phyloP scores from a whole-genome alignment of 2,797 vertebrate genomes.

The Acipenser transmontanus region DNA sequence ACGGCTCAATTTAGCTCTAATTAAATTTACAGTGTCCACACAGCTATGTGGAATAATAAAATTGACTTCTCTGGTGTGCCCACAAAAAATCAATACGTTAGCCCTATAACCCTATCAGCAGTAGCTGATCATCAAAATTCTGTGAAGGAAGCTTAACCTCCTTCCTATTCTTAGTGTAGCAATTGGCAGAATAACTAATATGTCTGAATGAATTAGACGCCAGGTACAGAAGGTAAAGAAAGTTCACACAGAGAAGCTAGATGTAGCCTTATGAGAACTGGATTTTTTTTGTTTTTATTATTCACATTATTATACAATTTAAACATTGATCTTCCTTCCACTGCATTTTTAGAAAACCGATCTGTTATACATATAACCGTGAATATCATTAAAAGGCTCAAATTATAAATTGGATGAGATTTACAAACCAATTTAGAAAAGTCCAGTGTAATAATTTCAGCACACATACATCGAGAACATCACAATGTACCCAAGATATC shows the following conservation, averaged over 20 bases:
- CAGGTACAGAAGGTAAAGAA: not conserved
- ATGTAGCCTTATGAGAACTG: not conserved
- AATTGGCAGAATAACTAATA: not conserved
- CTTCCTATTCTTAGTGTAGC: constrained; percentile 3
- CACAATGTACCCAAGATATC: too few relatives aligned
- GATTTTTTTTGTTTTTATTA: too few relatives aligned
- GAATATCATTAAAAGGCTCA: too few relatives aligned
- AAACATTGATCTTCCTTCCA: too few relatives aligned
- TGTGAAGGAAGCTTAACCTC: constrained; percentile 9
- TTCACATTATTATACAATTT: too few relatives aligned
- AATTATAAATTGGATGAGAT: too few relatives aligned
- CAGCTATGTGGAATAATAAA: constrained; percentile 32
- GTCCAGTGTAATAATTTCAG: too few relatives aligned
- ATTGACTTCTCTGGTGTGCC: constrained; percentile 41
- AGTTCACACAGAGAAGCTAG: not conserved
- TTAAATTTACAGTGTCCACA: constrained; percentile 14
- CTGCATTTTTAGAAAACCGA: too few relatives aligned
- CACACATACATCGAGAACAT: too few relatives aligned
- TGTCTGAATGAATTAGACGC: constrained; percentile 5
- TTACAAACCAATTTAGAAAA: too few relatives aligned
- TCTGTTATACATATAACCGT: too few relatives aligned
- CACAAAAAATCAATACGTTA: constrained; percentile 48
- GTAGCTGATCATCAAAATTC: constrained; percentile 26
- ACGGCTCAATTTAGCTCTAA: not conserved
- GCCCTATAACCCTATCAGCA: constrained; percentile 35